Percentiles rank a stretch among this genome's conserved stretches.
These are phyloP conservation scores for Dicerorhinus sumatrensis DNA, from an alignment of 2,113 vertebrate species.

Conservation along the genomic window DNA sequence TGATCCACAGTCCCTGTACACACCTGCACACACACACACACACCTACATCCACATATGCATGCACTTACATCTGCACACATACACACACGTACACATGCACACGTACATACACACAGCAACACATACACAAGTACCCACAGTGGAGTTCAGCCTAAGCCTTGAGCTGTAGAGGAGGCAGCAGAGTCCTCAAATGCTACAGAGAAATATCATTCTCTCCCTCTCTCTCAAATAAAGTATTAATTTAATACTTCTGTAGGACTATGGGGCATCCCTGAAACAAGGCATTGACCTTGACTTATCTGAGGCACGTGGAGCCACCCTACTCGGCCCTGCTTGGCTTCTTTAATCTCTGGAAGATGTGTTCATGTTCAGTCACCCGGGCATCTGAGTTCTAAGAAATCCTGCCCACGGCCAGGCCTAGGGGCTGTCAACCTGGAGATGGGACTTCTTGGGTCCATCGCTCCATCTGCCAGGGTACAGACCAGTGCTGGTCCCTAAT, in stretches of 20 bases:
- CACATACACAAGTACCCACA: fast-evolving
- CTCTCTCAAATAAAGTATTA: background rate
- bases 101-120: background rate
- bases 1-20: background rate
- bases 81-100: background rate
- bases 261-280: background rate
- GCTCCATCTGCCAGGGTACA: background rate
- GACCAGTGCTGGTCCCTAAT: background rate
- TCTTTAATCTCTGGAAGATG: background rate
- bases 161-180: background rate
- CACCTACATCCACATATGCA: background rate
- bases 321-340: background rate
- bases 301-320: background rate
- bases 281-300: background rate
- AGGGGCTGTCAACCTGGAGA: background rate
- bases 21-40: background rate
- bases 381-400: background rate
- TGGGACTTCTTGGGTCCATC: background rate
- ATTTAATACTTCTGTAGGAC: background rate
- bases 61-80: background rate
- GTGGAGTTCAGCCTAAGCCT: background rate
- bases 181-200: background rate
- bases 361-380: background rate
- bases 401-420: background rate
- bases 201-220: background rate